Evolutionary conservation across 2,113 vertebrate species (phyloP).

Genomic region (Lagenorhynchus albirostris): DNA sequence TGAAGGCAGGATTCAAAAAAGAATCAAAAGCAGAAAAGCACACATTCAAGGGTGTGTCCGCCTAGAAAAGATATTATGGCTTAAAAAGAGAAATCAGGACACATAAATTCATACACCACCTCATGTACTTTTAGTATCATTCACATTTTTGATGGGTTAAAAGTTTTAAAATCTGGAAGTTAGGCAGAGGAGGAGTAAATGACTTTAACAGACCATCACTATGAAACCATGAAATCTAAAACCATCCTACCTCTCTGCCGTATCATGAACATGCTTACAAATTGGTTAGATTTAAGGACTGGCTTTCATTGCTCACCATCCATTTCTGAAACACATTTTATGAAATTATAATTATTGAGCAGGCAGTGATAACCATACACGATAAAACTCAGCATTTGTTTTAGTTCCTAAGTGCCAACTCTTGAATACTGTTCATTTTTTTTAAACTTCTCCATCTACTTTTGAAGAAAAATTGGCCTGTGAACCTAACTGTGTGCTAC

Average conservation of each 20-base stretch:
- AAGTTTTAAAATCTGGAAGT: slow-evolving; percentile 24
- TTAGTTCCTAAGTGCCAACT: not conserved
- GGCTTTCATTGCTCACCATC: not conserved
- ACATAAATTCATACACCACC: not conserved
- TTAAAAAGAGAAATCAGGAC: not conserved
- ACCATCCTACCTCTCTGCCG: not conserved
- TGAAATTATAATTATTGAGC: not conserved
- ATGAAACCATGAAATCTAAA: not conserved
- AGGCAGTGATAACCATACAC: not conserved
- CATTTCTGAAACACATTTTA: not conserved
- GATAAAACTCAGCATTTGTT: not conserved
- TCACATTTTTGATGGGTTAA: not conserved
- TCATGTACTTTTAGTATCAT: not conserved
- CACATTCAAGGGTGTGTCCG: not conserved
- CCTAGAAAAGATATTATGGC: not conserved
- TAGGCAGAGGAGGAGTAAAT: not conserved
- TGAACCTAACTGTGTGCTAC: not conserved
- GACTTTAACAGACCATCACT: not conserved
- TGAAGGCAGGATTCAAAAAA: not conserved
- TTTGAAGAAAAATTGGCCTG: not conserved
- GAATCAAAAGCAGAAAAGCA: not conserved
- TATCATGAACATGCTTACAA: not conserved
- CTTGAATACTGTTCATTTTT: not conserved
- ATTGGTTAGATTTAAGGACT: not conserved
- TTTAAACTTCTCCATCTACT: not conserved